Evolutionary conservation across 1,140 invertebrate species (phyloP).

Genomic region (Heliconius hermathena): DNA sequence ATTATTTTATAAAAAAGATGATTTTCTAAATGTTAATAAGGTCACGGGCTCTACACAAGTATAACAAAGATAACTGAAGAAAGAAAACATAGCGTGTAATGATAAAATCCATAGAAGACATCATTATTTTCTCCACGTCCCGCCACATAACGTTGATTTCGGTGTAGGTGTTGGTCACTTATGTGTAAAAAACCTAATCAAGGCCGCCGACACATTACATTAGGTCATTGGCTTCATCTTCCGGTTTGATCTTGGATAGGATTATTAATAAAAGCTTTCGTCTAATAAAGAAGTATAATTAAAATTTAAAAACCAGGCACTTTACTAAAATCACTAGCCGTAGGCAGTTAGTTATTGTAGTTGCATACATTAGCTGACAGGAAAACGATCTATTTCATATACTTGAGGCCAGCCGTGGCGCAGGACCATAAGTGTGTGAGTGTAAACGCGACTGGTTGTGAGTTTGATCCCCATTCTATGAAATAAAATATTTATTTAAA

Average conservation of each 20-base stretch:
- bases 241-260: neutral
- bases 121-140: conserved; percentile 14
- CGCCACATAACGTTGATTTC: conserved; percentile 6
- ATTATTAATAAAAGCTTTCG: conserved; percentile 6
- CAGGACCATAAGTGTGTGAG: neutral
- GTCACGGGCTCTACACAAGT: neutral
- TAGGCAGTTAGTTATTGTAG: neutral
- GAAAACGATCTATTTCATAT: conserved; percentile 31
- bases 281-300: conserved; percentile 1
- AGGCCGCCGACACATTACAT: conserved; percentile 6
- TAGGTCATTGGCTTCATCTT: conserved; percentile 20
- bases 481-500: too few species aligned
- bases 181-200: conserved; percentile 13
- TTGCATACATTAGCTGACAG: conserved; percentile 25
- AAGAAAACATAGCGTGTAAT: conserved; percentile 1
- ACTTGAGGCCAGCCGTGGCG: too few species aligned
- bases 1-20: neutral
- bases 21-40: neutral
- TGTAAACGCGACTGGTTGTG: too few species aligned
- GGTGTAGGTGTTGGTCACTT: conserved; percentile 20
- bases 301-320: neutral
- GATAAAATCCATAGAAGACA: conserved; percentile 24
- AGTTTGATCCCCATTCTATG: too few species aligned
- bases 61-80: neutral
- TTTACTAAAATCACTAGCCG: neutral